Conservation (phyloP, 2,888 invertebrate species). For the Stomorhina lunata region DNA sequence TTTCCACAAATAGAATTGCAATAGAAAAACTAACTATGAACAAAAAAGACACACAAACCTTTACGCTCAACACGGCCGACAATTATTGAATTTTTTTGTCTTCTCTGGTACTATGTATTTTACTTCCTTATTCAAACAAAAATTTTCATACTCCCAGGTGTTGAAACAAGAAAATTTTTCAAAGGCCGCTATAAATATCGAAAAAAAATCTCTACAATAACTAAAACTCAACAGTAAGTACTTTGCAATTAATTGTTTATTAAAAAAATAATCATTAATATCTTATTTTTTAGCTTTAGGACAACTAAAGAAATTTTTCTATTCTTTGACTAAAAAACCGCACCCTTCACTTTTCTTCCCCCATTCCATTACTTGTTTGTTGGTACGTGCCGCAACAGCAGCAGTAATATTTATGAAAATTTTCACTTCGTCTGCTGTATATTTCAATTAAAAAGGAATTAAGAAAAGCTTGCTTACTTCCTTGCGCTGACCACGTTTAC, state of each 20-base stretch:
- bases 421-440: slow-evolving; percentile 10
- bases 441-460: not conserved
- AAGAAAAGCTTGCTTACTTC: too few species aligned
- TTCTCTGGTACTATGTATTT: slow-evolving; percentile 17
- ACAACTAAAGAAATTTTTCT: not conserved
- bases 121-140: slow-evolving; percentile 36
- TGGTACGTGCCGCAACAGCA: not conserved
- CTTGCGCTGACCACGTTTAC: not conserved
- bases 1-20: not conserved
- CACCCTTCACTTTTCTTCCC: slow-evolving; percentile 53
- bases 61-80: slow-evolving; percentile 20
- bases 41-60: not conserved
- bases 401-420: slow-evolving; percentile 3
- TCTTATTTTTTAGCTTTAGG: not conserved
- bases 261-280: not conserved
- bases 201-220: not conserved
- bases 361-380: not conserved
- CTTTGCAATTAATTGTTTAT: not conserved
- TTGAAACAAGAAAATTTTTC: not conserved
- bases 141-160: not conserved
- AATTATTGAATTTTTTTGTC: slow-evolving; percentile 47
- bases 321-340: slow-evolving; percentile 31
- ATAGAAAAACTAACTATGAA: slow-evolving; percentile 4
- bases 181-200: slow-evolving; percentile 8
- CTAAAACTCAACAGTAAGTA: not conserved